phyloP scores from a whole-genome alignment of 2,888 invertebrate genomes.

The Arrhopalites spinosus region DNA sequence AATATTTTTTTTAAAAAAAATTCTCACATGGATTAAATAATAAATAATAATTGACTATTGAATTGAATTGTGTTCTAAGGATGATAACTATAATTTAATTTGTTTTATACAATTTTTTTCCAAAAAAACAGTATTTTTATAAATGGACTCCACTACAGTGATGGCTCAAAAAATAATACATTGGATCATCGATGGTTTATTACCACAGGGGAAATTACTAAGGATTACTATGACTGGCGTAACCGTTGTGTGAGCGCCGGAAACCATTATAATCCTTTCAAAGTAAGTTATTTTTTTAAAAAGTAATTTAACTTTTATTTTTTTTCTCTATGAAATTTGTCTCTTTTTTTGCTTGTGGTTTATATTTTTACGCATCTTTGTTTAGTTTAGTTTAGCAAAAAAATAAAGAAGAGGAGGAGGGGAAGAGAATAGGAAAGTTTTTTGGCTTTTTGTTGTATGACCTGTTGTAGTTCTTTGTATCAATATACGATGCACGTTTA shows the following conservation, averaged over 20 bases:
- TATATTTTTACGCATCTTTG: not conserved
- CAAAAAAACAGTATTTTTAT: slow-evolving; percentile 73
- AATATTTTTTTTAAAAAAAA: too few relatives aligned
- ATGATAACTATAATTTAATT: too few relatives aligned
- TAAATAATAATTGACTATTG: too few relatives aligned
- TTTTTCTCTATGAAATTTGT: not conserved
- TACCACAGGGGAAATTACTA: slow-evolving; percentile 76
- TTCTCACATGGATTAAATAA: too few relatives aligned
- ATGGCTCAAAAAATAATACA: slow-evolving; percentile 68
- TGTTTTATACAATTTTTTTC: too few relatives aligned
- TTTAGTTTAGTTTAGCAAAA: too few relatives aligned
- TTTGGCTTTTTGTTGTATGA: too few relatives aligned
- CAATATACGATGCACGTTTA: too few relatives aligned
- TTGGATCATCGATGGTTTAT: slow-evolving; percentile 74
- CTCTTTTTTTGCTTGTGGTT: not conserved
- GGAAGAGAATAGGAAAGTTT: too few relatives aligned
- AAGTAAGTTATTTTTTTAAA: slow-evolving; percentile 59
- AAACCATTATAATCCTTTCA: slow-evolving; percentile 75
- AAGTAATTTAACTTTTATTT: not conserved
- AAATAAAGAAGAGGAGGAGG: too few relatives aligned
- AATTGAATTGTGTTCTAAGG: too few relatives aligned
- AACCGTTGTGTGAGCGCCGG: slow-evolving; percentile 81
- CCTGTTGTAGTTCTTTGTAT: too few relatives aligned
- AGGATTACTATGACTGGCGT: slow-evolving; percentile 90
- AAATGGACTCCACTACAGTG: slow-evolving; percentile 84